Conservation (phyloP, 2,113 vertebrate species). For the Eolophus roseicapilla region DNA sequence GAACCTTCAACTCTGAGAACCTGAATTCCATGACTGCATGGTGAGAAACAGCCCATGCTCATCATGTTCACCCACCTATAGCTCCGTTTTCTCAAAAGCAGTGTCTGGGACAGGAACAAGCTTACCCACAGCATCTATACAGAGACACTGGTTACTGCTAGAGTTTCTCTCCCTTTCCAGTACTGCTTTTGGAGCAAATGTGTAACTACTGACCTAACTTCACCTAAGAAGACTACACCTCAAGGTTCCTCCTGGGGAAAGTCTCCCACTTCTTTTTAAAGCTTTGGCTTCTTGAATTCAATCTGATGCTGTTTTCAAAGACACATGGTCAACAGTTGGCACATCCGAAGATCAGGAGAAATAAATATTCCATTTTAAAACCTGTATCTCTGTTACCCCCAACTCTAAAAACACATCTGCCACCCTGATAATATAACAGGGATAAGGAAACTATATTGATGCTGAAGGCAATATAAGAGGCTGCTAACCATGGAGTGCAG, state of each 20-base stretch:
- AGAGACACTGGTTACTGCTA: neutral
- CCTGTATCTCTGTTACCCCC: neutral
- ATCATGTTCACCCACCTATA: neutral
- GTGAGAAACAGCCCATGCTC: fast-evolving
- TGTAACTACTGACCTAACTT: neutral
- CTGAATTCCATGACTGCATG: neutral
- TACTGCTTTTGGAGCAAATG: fast-evolving
- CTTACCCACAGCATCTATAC: neutral
- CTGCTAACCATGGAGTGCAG: neutral
- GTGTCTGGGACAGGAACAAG: neutral
- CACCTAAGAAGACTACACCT: neutral
- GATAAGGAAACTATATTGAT: neutral
- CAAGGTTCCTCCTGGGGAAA: neutral
- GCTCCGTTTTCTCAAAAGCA: neutral
- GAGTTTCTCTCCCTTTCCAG: neutral
- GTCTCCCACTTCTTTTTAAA: neutral
- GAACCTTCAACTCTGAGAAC: neutral
- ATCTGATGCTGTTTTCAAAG: neutral
- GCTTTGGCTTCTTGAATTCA: neutral
- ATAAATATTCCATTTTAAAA: neutral
- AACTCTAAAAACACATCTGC: neutral
- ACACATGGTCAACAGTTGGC: neutral
- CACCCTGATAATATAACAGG: neutral
- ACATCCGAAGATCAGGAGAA: neutral
- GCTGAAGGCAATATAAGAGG: neutral